Base-by-base conservation (phyloP, 2,888 invertebrate species). In the Chloroclystis v-ata region DNA sequence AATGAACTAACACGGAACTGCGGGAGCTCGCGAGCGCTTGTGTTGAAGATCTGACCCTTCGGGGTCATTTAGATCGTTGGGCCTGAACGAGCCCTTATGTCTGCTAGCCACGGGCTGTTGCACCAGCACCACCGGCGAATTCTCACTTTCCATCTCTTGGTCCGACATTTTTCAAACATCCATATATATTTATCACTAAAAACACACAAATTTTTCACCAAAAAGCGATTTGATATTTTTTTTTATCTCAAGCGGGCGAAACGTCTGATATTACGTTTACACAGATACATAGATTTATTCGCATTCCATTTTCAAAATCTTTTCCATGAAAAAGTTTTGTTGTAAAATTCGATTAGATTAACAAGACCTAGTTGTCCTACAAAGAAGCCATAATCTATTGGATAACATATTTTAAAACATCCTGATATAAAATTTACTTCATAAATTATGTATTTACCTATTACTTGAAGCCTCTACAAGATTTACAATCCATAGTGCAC, bases 221-320 rank as follows among this genome's bases (percentile, higher is more conserved):
- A 64, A 67, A 50, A 67, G 58, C 61, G 65, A 64, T 59, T 61
- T 67, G 68, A 65, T 70, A 70, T 76, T 79, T 73, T 59, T 70
- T 72, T 72, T 67, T 14, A 14, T 60, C 72, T 71, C 67, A 71
- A 63, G 70, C 67, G 63, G 61, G 61, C 65, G 61, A 77, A 74
- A 80, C 66, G 82, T 83, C 82, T 82, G 76, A 65, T 65, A 69
- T 67, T 64, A 70, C 70, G 82, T 80, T 84, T 84, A 82, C 85
- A 82, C 85, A 76, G 55, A 43, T 59, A 61, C 50, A 75, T 77
- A 67, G 54, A 74, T 75, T 67, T 77, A 78, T 78, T 39, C 54
- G 49, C 57, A 60, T 83, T 84, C 82, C 59, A 78, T 72, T 78
- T 84, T 83, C 54, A 67, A 82, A 82, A 74, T 20, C 2, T 20